Evolutionary conservation across 2,888 invertebrate genomes (phyloP).

Genomic region (Macaria liturata): DNA sequence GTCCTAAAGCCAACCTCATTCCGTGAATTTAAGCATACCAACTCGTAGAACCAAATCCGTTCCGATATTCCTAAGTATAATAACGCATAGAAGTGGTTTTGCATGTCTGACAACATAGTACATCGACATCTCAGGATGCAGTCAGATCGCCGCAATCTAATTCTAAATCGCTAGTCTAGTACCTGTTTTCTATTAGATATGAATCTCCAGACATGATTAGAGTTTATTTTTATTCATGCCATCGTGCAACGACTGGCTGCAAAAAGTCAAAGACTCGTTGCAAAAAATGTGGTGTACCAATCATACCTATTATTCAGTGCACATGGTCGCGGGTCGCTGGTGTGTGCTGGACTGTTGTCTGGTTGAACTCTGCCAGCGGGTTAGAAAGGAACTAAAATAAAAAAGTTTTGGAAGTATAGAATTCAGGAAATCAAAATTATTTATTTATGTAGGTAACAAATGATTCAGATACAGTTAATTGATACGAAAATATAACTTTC

Average conservation of each 20-base stretch:
- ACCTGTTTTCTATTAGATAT: constrained; percentile 47
- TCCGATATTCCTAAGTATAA: too few relatives aligned
- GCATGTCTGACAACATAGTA: constrained; percentile 17
- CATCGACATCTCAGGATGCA: constrained; percentile 34
- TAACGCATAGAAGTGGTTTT: constrained; percentile 7
- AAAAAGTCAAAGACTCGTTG: constrained; percentile 49
- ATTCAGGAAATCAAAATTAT: not conserved
- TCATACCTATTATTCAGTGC: constrained; percentile 59
- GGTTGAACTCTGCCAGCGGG: too few relatives aligned
- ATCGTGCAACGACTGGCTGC: constrained; percentile 44
- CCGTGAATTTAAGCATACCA: too few relatives aligned
- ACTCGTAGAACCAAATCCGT: too few relatives aligned
- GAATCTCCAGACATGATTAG: constrained; percentile 57
- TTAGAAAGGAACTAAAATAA: too few relatives aligned
- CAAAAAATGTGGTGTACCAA: constrained; percentile 51
- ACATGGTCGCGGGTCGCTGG: constrained; percentile 45
- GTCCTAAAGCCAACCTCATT: too few relatives aligned
- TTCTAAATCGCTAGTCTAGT: constrained; percentile 41
- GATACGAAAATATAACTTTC: too few relatives aligned
- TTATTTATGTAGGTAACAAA: constrained; percentile 30
- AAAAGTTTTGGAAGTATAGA: too few relatives aligned
- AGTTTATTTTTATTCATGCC: constrained; percentile 57
- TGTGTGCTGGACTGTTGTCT: too few relatives aligned
- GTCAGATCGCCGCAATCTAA: constrained; percentile 42
- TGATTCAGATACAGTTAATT: too few relatives aligned